Evolutionary conservation across 2,113 vertebrate genomes (phyloP).

Genomic region (Anthoscopus minutus): DNA sequence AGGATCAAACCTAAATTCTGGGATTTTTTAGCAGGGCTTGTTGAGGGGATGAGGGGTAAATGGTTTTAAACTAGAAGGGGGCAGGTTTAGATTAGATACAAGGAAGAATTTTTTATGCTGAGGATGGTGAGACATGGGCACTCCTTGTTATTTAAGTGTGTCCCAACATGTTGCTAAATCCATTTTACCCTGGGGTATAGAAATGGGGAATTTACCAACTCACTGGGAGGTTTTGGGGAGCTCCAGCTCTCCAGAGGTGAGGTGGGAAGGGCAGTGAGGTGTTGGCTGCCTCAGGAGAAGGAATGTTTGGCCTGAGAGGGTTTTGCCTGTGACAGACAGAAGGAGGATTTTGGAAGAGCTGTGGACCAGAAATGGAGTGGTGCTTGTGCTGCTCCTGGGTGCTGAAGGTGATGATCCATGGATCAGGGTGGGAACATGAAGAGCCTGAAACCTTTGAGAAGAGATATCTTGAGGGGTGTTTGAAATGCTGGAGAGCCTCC

Average conservation of each 20-base stretch:
- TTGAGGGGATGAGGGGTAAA: not conserved
- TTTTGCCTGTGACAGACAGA: not conserved
- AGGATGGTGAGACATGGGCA: not conserved
- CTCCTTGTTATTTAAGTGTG: not conserved
- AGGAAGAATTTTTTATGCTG: not conserved
- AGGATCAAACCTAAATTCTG: not conserved
- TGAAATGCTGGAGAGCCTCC: not conserved
- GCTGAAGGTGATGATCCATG: not conserved
- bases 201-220: not conserved
- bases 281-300: not conserved
- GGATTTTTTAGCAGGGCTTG: not conserved
- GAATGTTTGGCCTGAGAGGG: not conserved
- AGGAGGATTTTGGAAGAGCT: not conserved
- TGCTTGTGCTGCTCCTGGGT: not conserved
- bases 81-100: not conserved
- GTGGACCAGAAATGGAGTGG: not conserved
- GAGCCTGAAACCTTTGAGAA: not conserved
- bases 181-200: not conserved
- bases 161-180: not conserved
- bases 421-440: not conserved
- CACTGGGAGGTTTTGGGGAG: not conserved
- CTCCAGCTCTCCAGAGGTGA: not conserved
- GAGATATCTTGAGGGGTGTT: rapidly evolving
- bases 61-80: not conserved
- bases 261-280: not conserved